A percentile compares a stretch with the other conserved stretches of the same genome.
Evolutionary conservation across 2,888 invertebrate species (phyloP).

Genomic region (Charanyca ferruginea): DNA sequence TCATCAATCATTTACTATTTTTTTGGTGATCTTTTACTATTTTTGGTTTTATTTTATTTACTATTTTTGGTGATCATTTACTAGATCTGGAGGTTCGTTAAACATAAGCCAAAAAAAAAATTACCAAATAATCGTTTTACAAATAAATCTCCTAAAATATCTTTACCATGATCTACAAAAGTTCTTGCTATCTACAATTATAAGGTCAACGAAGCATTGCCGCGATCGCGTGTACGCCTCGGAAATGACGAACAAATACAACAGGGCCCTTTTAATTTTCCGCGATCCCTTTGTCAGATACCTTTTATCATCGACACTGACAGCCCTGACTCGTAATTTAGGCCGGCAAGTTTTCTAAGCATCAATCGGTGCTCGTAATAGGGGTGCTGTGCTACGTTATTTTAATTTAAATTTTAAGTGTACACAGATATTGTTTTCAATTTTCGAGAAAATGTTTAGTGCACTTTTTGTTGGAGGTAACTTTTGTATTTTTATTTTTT

Average conservation of each 20-base stretch:
- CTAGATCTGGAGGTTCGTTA: too few species aligned
- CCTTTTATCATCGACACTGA: conserved; percentile 70
- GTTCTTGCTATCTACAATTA: conserved; percentile 55
- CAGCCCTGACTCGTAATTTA: conserved; percentile 66
- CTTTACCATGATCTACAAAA: conserved; percentile 25
- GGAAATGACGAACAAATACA: conserved; percentile 75
- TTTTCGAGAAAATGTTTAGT: neutral
- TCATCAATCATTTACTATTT: too few species aligned
- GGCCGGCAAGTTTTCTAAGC: conserved; percentile 61
- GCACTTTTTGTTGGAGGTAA: neutral
- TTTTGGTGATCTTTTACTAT: too few species aligned
- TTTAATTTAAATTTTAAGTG: neutral
- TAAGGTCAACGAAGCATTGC: conserved; percentile 56
- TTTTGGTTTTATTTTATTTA: too few species aligned
- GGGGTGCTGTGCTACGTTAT: conserved; percentile 42
- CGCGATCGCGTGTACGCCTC: conserved; percentile 72
- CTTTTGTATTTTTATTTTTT: too few species aligned
- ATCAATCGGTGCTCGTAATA: conserved; percentile 44
- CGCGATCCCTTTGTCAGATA: conserved; percentile 66
- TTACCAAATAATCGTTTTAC: too few species aligned
- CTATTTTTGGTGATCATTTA: too few species aligned
- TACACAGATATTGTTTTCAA: neutral
- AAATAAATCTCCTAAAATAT: conserved; percentile 23
- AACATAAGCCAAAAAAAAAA: too few species aligned
- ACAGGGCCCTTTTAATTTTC: conserved; percentile 73